Conservation (phyloP, 2,113 vertebrate genomes). For the Tamias sibiricus region DNA sequence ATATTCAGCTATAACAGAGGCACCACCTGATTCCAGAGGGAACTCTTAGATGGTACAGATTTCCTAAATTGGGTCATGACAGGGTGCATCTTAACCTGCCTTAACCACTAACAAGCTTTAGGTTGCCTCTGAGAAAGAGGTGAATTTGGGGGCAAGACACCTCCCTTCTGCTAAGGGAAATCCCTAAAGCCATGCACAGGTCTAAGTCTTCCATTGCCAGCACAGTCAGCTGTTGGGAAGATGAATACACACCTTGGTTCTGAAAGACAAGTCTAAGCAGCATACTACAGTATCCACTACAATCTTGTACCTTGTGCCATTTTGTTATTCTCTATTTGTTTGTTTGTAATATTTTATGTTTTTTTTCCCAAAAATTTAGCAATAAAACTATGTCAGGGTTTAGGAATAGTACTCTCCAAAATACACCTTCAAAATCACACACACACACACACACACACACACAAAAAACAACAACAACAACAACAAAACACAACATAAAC, state of each 20-base stretch:
- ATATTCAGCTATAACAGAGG: neutral
- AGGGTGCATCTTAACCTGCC: neutral
- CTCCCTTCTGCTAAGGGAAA: neutral
- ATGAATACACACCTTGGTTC: neutral
- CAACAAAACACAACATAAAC: neutral
- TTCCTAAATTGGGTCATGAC: neutral
- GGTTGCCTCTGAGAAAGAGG: neutral
- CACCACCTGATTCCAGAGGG: neutral
- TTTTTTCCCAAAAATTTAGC: neutral
- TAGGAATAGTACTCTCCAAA: neutral
- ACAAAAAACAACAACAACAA: neutral
- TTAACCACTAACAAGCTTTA: neutral
- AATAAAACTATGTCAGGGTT: neutral
- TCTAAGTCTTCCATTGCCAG: neutral
- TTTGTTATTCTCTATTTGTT: neutral
- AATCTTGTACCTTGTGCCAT: neutral
- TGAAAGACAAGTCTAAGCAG: neutral
- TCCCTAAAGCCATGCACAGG: neutral
- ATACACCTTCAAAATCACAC: neutral
- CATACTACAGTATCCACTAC: neutral
- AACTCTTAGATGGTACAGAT: neutral
- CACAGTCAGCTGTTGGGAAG: rapidly evolving
- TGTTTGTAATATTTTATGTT: neutral
- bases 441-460: neutral
- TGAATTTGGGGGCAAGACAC: neutral